Evolutionary conservation across 1,140 invertebrate genomes (phyloP), one percentile per base, ranked within the genome.

Genomic region (Magallana gigas): DNA sequence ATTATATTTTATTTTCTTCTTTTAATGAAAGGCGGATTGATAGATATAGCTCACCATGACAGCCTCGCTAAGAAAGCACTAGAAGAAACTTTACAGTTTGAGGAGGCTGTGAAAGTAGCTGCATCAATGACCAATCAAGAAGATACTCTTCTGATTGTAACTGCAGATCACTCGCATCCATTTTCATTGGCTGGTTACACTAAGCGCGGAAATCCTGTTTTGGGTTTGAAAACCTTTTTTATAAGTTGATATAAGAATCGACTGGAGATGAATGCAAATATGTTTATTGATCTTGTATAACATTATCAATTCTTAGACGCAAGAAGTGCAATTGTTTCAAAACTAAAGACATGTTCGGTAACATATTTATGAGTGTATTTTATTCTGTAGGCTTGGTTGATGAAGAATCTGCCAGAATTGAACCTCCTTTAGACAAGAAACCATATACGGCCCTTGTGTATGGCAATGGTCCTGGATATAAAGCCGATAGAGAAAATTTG

Each of bases 21-120:
- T 48, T 48, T 48, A 48, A 7, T 85, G 87, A n/a, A 76, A 89
- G 94, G 91, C 94, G 95, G 95, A 5, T 88, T 91, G 29, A 98
- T 99, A 76, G 98, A 99, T 94, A 96, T 96, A 90, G 97, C 97
- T 1, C 97, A 98, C 94, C 98, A 99, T 94, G 94, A 96, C n/a
- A 97, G 97, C 0, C 95, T 96, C 60, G 98, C 97, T 0, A 96
- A 96, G 71, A 96, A 96, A 88, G 97, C 98, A 0, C 93, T 99
- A 1, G 94, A 96, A 84, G 98, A 99, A 94, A 96, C 97, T 0
- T 93, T 97, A 0, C 96, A 96, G 23, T 96, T 99, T 85, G 97
- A 98, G 76, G 96, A 97, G 76, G 93, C 93, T n/a, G 96, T 98
- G 6, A 94, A 96, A 68, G 92, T 94, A 0, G 97, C 97, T 0